Evolutionary conservation across 1,140 invertebrate species (phyloP).

Genomic region (Drosophila busckii): DNA sequence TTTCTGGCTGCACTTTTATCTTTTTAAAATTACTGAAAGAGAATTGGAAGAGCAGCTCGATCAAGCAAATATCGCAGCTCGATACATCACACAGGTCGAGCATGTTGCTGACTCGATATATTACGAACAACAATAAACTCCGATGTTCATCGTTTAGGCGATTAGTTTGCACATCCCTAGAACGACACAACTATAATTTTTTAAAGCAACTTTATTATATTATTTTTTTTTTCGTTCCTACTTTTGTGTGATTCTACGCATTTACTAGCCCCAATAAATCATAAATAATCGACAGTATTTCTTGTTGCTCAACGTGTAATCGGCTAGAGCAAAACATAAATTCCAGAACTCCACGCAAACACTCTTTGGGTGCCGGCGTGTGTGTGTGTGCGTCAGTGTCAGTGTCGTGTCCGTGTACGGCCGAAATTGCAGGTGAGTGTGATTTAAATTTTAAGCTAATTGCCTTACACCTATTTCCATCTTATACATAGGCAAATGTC

Average conservation of each 20-base stretch:
- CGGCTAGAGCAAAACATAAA: background rate
- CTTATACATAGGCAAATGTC: background rate
- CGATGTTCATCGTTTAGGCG: constrained; percentile 1
- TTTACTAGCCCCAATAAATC: constrained; percentile 13
- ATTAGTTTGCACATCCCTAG: constrained; percentile 19
- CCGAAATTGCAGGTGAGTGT: constrained; percentile 30
- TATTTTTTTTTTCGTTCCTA: constrained; percentile 42
- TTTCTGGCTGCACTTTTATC: no score
- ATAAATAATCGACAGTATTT: constrained; percentile 22
- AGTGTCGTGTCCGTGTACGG: no score
- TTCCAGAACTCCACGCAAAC: constrained; percentile 39
- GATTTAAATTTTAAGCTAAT: constrained; percentile 23
- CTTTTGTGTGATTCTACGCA: constrained; percentile 35
- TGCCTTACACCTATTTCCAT: constrained; percentile 4
- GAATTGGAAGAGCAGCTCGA: no score
- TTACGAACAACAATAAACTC: no score
- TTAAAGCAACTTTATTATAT: constrained; percentile 39
- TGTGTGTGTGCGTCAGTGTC: no score
- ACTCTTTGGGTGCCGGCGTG: constrained; percentile 35
- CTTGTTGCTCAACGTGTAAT: constrained; percentile 12
- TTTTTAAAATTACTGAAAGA: no score
- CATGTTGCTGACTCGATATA: no score
- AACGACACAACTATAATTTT: constrained; percentile 25
- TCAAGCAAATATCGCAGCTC: no score
- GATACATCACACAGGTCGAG: no score